Evolutionary conservation across 2,113 vertebrate species (phyloP).

Genomic region (Mionectes macconnelli): DNA sequence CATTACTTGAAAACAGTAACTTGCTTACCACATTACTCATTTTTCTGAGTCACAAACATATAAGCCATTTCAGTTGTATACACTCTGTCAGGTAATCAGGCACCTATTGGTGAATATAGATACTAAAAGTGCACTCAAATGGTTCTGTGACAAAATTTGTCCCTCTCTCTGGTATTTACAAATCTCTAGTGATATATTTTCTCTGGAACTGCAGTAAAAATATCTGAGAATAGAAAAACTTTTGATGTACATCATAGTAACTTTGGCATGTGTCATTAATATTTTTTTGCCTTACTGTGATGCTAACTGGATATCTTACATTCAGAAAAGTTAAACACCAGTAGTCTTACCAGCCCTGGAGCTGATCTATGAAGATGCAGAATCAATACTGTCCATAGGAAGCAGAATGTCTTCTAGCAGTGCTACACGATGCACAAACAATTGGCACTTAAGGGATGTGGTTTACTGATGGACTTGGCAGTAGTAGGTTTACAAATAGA

Average conservation of each 20-base stretch:
- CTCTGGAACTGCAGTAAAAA: not conserved
- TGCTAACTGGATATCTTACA: not conserved
- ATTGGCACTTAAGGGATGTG: fast-evolving
- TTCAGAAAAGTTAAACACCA: not conserved
- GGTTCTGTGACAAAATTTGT: not conserved
- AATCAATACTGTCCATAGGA: not conserved
- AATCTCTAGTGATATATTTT: not conserved
- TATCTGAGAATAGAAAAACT: not conserved
- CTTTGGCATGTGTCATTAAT: not conserved
- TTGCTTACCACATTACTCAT: not conserved
- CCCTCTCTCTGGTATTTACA: not conserved
- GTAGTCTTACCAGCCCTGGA: not conserved
- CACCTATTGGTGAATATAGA: not conserved
- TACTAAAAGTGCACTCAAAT: not conserved
- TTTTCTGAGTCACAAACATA: not conserved
- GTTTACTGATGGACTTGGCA: not conserved
- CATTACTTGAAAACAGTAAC: not conserved
- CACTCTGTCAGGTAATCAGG: not conserved
- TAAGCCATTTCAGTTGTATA: not conserved
- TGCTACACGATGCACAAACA: not conserved
- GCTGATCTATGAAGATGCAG: not conserved
- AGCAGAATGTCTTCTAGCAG: not conserved
- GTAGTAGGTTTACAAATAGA: not conserved
- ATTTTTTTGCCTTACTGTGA: not conserved
- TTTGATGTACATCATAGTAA: not conserved